These are phyloP conservation scores for Drosophila merina DNA, from an alignment of 2,888 invertebrate species.

Conservation along the genomic window DNA sequence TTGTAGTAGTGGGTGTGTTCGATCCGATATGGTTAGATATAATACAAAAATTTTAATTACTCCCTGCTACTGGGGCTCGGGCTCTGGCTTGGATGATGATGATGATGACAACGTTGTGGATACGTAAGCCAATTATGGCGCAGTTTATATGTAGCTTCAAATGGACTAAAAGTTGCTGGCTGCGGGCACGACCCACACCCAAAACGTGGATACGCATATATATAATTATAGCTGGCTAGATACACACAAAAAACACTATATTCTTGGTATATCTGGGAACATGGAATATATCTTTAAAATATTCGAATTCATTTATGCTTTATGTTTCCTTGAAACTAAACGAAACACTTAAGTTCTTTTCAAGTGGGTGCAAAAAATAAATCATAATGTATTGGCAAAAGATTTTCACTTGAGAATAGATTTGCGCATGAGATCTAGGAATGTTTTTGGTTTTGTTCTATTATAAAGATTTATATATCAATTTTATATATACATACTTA, in stretches of 20 bases:
- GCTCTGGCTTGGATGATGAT: conserved; percentile 27
- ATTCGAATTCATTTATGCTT: conserved; percentile 26
- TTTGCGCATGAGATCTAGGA: conserved; percentile 28
- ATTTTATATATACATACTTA: conserved; percentile 50
- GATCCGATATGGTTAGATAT: conserved; percentile 34
- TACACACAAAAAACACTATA: conserved; percentile 18
- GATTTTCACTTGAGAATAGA: conserved; percentile 30
- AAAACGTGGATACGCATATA: conserved; percentile 55
- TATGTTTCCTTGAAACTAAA: conserved; percentile 32
- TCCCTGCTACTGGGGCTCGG: conserved; percentile 34
- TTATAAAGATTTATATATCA: conserved; percentile 38
- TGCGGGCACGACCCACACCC: conserved; percentile 69
- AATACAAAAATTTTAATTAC: conserved; percentile 54
- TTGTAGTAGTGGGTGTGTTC: conserved; percentile 29
- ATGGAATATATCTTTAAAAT: conserved; percentile 13
- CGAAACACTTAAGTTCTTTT: conserved; percentile 21
- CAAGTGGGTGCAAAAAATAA: conserved; percentile 33
- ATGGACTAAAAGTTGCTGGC: conserved; percentile 56
- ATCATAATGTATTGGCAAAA: conserved; percentile 14
- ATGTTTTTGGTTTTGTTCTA: conserved; percentile 22
- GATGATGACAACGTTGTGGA: conserved; percentile 39
- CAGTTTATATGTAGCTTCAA: conserved; percentile 58
- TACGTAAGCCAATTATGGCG: conserved; percentile 74
- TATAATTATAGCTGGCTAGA: conserved; percentile 54
- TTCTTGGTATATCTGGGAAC: conserved; percentile 19